phyloP scores from a whole-genome alignment of 2,113 vertebrate genomes.

The Myanophis thanlyinensis region DNA sequence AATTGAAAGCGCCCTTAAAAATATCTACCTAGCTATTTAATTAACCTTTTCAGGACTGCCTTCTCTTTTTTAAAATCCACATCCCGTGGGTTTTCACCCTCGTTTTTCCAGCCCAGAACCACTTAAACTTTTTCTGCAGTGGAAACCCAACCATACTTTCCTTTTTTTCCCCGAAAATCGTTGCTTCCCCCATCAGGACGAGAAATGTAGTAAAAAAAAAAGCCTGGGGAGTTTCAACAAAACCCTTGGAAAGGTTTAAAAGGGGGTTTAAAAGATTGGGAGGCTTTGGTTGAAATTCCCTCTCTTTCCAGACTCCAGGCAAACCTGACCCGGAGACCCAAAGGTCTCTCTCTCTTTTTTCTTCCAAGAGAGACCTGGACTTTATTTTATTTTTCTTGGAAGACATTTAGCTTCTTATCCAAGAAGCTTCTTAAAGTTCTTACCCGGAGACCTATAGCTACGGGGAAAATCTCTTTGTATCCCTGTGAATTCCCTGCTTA shows the following conservation, averaged over 20 bases:
- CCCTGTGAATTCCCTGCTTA: neutral
- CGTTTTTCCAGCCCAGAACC: neutral
- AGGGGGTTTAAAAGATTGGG: neutral
- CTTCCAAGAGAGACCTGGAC: no score
- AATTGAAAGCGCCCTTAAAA: neutral
- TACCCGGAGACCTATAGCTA: neutral
- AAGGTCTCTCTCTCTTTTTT: no score
- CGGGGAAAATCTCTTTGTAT: neutral
- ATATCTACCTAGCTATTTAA: no score
- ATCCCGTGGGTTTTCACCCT: neutral
- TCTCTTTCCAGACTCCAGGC: neutral
- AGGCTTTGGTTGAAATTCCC: neutral
- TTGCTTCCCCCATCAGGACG: neutral
- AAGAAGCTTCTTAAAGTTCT: no score
- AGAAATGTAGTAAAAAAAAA: neutral
- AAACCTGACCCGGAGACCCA: neutral
- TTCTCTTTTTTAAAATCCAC: neutral
- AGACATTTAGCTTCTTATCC: no score
- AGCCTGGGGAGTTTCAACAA: neutral
- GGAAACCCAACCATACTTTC: neutral
- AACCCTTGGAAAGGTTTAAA: neutral
- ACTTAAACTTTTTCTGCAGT: neutral
- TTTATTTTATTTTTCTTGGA: no score
- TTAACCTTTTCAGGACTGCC: neutral
- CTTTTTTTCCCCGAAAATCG: neutral